These are phyloP conservation scores for Adoxophyes honmai DNA, from an alignment of 1,140 invertebrate genomes.

Conservation along the genomic window DNA sequence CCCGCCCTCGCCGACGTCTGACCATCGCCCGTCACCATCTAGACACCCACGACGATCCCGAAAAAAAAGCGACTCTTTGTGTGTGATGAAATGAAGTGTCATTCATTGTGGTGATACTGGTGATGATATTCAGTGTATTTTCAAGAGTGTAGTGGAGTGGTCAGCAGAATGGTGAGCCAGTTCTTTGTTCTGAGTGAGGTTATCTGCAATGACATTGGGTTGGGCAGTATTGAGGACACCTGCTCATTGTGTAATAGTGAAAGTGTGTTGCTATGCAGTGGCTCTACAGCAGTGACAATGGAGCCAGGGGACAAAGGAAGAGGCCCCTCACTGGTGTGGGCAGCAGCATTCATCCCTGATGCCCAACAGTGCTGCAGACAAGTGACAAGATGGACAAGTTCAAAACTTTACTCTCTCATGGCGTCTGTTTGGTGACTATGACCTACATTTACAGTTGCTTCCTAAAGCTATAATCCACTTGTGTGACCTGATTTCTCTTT, in stretches of 20 bases:
- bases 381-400: neutral
- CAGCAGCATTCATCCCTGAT: neutral
- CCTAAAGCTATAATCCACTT: neutral
- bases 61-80: neutral
- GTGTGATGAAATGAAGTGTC: neutral
- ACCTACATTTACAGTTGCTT: neutral
- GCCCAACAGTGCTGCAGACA: neutral
- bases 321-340: neutral
- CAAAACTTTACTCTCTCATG: neutral
- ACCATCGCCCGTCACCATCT: neutral
- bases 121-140: neutral
- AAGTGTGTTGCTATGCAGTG: constrained; percentile 19
- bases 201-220: constrained; percentile 8
- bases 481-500: neutral
- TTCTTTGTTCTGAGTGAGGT: constrained; percentile 14
- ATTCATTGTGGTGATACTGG: neutral
- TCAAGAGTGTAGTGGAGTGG: constrained; percentile 3
- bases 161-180: constrained; percentile 1
- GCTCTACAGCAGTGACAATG: neutral
- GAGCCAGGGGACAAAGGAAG: constrained; percentile 6
- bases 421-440: constrained; percentile 1
- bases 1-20: neutral
- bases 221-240: constrained; percentile 2
- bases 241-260: constrained; percentile 12
- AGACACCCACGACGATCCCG: too few relatives aligned